Evolutionary conservation across 92 coral and sea anemone genomes (phyloP).

Genomic region (Isaurus tuberculatus): DNA sequence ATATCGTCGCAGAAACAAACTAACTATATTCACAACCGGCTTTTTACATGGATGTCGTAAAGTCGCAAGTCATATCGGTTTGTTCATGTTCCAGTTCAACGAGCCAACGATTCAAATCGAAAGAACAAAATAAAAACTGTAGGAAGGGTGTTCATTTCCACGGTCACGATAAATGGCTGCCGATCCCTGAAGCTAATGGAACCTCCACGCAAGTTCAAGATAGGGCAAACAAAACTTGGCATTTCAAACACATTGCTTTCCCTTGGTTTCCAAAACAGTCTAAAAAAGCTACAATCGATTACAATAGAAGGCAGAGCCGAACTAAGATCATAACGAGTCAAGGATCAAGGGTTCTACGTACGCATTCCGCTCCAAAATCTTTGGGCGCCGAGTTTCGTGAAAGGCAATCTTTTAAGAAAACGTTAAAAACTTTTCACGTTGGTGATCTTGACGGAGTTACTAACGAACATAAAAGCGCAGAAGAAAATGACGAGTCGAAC

Average conservation of each 20-base stretch:
- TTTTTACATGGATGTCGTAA: conserved; percentile 57
- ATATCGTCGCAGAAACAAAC: background rate
- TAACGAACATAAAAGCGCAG: background rate
- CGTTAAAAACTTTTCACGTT: background rate
- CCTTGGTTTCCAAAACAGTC: conserved; percentile 86
- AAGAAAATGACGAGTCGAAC: background rate
- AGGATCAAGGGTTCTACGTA: conserved; percentile 61
- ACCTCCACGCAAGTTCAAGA: conserved; percentile 9
- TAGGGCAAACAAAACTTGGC: conserved; percentile 44
- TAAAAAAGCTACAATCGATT: conserved; percentile 42
- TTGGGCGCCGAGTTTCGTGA: conserved; percentile 52
- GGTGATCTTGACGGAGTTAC: background rate
- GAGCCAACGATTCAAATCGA: conserved; percentile 4
- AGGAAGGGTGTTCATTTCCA: conserved; percentile 28
- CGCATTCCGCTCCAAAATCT: conserved; percentile 84
- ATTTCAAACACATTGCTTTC: conserved; percentile 76
- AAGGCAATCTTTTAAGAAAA: background rate
- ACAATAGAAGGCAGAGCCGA: conserved; percentile 8
- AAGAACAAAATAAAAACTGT: background rate
- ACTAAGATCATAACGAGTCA: background rate
- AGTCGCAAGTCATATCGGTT: conserved; percentile 60
- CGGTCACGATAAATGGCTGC: conserved; percentile 44
- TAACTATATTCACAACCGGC: background rate
- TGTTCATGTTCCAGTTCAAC: conserved; percentile 64
- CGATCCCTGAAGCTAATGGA: background rate